Percentiles rank a stretch among this genome's conserved stretches.
Evolutionary conservation across 2,113 vertebrate species (phyloP).

Genomic region (Seriola aureovittata): DNA sequence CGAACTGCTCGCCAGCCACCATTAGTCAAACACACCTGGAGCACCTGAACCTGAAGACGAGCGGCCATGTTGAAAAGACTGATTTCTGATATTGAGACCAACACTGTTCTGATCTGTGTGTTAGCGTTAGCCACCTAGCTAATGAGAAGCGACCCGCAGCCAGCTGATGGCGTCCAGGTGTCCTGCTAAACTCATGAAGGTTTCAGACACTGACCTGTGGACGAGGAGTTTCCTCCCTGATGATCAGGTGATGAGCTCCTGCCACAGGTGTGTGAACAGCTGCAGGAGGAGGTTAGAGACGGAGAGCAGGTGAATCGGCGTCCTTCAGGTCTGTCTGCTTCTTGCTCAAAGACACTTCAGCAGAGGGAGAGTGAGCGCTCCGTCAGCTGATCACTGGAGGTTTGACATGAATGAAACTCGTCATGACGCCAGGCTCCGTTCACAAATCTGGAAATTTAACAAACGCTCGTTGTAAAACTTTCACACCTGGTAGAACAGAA

Average conservation of each 20-base stretch:
- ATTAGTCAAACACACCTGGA: conserved; percentile 50
- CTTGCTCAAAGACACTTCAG: not conserved
- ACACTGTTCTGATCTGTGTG: not conserved
- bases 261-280: not conserved
- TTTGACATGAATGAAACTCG: not conserved
- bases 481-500: conserved; percentile 16
- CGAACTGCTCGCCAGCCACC: conserved; percentile 93
- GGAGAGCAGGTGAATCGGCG: not conserved
- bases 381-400: not conserved
- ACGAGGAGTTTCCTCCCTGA: not conserved
- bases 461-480: not conserved
- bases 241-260: not conserved
- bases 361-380: not conserved
- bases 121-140: not conserved
- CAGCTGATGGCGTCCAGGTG: not conserved
- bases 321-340: not conserved
- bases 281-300: not conserved
- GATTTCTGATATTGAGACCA: not conserved
- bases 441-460: not conserved
- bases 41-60: not conserved
- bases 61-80: not conserved
- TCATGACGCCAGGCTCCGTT: not conserved
- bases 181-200: not conserved
- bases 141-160: not conserved
- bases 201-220: not conserved